These are phyloP conservation scores for Potorous gilbertii DNA, from an alignment of 2,797 vertebrate genomes.

Conservation along the genomic window DNA sequence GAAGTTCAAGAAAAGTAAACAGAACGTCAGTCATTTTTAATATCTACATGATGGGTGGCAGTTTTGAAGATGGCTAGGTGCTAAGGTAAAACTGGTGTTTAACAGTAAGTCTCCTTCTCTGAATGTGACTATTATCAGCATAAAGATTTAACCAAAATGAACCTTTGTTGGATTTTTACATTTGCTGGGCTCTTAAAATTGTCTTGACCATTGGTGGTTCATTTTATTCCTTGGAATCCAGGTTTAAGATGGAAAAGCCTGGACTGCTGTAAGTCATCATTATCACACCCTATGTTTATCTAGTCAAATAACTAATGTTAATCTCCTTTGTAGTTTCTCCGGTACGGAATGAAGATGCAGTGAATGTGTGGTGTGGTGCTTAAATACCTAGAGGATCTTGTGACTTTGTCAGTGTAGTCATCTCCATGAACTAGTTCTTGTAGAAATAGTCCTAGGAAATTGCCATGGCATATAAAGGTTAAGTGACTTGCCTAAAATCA, in stretches of 20 bases:
- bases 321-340: neutral
- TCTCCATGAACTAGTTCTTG: neutral
- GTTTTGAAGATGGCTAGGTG: neutral
- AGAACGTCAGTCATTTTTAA: slow-evolving; percentile 24
- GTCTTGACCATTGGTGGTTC: slow-evolving; percentile 43
- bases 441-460: neutral
- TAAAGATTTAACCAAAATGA: neutral
- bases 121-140: neutral
- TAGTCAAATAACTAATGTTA: neutral
- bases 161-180: neutral
- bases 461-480: neutral
- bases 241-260: slow-evolving; percentile 35
- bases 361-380: neutral
- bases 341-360: neutral
- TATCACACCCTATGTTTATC: neutral
- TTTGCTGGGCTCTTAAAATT: neutral
- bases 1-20: slow-evolving; percentile 31
- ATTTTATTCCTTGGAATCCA: slow-evolving; percentile 38
- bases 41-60: neutral
- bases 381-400: too few relatives aligned
- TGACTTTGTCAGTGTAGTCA: neutral
- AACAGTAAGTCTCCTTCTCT: slow-evolving; percentile 7
- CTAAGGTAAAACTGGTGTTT: slow-evolving; percentile 26
- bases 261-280: neutral
- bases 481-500: neutral